Percentiles rank a stretch among this genome's conserved stretches.
phyloP scores from a whole-genome alignment of 2,797 vertebrate species.

The Urosaurus nigricauda region DNA sequence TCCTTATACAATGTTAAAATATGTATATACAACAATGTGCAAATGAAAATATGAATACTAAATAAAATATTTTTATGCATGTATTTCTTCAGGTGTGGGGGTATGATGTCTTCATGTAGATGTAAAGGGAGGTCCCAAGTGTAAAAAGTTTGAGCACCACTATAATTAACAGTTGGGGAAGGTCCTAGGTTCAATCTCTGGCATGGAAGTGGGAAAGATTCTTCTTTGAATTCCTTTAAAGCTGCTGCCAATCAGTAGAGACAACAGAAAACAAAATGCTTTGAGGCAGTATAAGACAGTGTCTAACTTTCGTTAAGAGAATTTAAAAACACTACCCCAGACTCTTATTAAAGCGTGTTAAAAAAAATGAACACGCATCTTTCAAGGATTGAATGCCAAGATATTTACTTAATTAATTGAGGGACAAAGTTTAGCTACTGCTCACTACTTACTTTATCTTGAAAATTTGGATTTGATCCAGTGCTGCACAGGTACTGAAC shows the following conservation, averaged over 20 bases:
- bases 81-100: no score
- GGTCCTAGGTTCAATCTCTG: not conserved
- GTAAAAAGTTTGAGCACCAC: no score
- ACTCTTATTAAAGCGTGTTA: not conserved
- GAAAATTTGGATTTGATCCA: conserved; percentile 90
- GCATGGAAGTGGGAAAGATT: not conserved
- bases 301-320: not conserved
- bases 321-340: not conserved
- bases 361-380: conserved; percentile 6
- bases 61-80: no score
- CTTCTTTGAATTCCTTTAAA: not conserved
- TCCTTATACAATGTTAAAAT: no score
- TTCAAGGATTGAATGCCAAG: not conserved
- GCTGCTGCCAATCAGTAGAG: not conserved
- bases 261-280: not conserved
- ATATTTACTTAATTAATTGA: not conserved
- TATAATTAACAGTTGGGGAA: not conserved
- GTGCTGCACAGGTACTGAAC: conserved; percentile 93
- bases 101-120: no score
- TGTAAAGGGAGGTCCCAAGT: no score
- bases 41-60: no score
- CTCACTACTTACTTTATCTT: conserved; percentile 87
- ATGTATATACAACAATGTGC: no score
- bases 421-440: not conserved
- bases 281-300: not conserved